A percentile compares a stretch with the other conserved stretches of the same genome.
phyloP scores from a whole-genome alignment of 2,888 invertebrate species.

The Nysson spinosus region DNA sequence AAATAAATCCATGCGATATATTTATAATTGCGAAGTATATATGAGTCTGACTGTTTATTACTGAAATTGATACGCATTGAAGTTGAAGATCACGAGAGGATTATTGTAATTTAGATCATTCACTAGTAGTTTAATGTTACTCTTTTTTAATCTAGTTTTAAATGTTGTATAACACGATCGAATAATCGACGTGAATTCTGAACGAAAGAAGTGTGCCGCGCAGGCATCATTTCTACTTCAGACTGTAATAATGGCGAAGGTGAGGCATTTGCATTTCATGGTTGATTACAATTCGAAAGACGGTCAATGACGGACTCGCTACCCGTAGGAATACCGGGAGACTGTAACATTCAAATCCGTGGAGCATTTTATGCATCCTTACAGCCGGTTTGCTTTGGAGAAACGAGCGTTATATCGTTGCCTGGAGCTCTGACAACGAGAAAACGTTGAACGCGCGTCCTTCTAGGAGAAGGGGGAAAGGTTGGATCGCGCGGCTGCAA shows the following conservation, averaged over 20 bases:
- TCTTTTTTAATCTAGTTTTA: no score
- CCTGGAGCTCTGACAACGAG: slow-evolving; percentile 14
- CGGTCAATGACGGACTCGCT: slow-evolving; percentile 9
- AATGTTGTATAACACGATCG: no score
- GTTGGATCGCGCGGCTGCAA: slow-evolving; percentile 24
- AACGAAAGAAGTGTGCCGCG: neutral
- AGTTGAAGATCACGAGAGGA: no score
- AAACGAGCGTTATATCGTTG: slow-evolving; percentile 15
- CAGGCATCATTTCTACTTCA: neutral
- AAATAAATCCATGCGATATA: no score
- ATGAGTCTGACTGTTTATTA: no score
- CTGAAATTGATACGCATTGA: no score
- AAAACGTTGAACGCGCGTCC: slow-evolving; percentile 29
- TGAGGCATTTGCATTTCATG: slow-evolving; percentile 13
- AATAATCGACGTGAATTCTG: no score
- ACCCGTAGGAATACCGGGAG: slow-evolving; percentile 5
- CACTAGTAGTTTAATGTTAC: no score
- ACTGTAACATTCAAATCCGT: slow-evolving; percentile 3
- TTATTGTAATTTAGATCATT: no score
- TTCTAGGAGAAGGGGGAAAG: slow-evolving; percentile 25
- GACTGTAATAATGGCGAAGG: neutral
- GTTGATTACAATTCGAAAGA: slow-evolving; percentile 7
- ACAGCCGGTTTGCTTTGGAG: slow-evolving; percentile 1
- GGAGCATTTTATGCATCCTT: slow-evolving; percentile 6
- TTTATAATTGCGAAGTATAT: no score